These are phyloP conservation scores for Scrobipalpa atriplicella DNA, from an alignment of 2,888 invertebrate genomes.

Conservation along the genomic window DNA sequence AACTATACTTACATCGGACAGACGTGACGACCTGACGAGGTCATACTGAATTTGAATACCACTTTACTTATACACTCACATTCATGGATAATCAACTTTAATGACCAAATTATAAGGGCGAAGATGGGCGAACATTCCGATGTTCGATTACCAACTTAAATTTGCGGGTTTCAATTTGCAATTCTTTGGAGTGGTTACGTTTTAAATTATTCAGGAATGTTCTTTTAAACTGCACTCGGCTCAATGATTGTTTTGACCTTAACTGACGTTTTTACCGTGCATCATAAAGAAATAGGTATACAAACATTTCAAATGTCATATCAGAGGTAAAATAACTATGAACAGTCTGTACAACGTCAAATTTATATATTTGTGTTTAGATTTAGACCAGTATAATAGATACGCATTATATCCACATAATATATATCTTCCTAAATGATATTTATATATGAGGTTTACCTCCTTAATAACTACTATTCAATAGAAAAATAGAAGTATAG, in stretches of 20 bases:
- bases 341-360: no score
- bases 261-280: background rate
- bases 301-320: no score
- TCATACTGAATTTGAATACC: conserved; percentile 18
- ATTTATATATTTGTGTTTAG: no score
- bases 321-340: no score
- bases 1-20: background rate
- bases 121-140: background rate
- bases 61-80: background rate
- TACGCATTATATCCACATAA: no score
- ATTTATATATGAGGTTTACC: no score
- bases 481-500: no score
- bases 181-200: background rate
- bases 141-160: background rate
- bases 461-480: no score
- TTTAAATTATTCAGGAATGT: background rate
- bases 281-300: no score
- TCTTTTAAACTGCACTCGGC: background rate
- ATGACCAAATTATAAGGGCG: background rate
- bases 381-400: no score
- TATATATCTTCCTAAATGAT: no score
- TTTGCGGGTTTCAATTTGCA: no score
- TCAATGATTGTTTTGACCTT: background rate
- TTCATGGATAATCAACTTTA: conserved; percentile 14
- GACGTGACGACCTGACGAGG: conserved; percentile 15